A percentile compares a stretch with the other conserved stretches of the same genome.
Evolutionary conservation across 2,888 invertebrate genomes (phyloP).

Genomic region (Eupithecia abbreviata): DNA sequence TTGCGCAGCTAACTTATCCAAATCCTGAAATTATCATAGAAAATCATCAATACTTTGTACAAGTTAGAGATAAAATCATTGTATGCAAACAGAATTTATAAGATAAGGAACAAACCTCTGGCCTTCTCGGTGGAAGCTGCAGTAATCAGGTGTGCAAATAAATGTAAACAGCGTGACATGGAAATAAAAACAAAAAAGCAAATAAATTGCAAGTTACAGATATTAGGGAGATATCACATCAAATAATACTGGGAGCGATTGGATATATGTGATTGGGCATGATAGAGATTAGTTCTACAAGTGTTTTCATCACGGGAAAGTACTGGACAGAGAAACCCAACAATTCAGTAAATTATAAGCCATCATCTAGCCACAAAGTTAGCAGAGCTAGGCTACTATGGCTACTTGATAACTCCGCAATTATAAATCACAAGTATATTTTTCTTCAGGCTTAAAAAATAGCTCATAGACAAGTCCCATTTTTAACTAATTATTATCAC

Average conservation of each 20-base stretch:
- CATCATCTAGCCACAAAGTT: background rate
- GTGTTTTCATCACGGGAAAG: background rate
- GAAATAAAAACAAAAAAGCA: constrained; percentile 75
- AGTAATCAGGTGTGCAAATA: constrained; percentile 78
- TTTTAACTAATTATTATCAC: background rate
- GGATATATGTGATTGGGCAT: background rate
- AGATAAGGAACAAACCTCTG: constrained; percentile 89
- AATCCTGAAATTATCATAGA: constrained; percentile 86
- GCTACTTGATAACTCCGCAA: background rate
- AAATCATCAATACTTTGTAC: background rate
- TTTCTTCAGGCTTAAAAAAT: background rate
- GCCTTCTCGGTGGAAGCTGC: constrained; percentile 94
- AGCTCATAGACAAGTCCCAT: background rate
- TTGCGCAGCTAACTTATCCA: constrained; percentile 98
- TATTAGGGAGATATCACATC: background rate
- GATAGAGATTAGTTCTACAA: background rate
- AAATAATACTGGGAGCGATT: background rate
- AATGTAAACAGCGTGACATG: constrained; percentile 81
- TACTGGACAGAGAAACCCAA: background rate
- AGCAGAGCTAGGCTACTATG: background rate
- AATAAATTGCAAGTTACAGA: constrained; percentile 56
- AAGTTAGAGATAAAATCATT: background rate
- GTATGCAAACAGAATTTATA: constrained; percentile 22
- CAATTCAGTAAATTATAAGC: background rate
- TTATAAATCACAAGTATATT: background rate